These are phyloP conservation scores for Rhinolophus sinicus DNA, from an alignment of 2,113 vertebrate genomes.

Conservation along the genomic window DNA sequence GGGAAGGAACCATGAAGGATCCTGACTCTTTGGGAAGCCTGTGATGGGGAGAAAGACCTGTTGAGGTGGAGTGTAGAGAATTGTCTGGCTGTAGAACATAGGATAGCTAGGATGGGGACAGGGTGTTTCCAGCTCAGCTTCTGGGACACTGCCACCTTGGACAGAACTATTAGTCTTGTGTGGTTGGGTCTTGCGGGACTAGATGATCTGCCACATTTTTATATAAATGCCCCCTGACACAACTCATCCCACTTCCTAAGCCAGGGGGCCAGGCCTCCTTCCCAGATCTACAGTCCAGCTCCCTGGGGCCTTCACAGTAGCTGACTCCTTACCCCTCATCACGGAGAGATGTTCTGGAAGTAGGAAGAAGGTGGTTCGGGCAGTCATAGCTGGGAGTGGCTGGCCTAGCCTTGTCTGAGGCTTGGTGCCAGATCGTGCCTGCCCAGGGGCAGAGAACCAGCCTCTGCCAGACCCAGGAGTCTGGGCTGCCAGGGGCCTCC, in stretches of 20 bases:
- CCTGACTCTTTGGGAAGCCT: not conserved
- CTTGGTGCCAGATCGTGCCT: constrained; percentile 65
- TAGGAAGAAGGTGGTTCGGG: constrained; percentile 52
- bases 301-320: not conserved
- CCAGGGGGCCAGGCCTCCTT: not conserved
- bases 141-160: not conserved
- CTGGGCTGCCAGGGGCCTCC: constrained; percentile 63
- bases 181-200: not conserved
- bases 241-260: not conserved
- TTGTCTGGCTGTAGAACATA: not conserved
- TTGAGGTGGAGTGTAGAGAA: not conserved
- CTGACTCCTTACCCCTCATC: constrained; percentile 1
- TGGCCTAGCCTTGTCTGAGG: constrained; percentile 74
- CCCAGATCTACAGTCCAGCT: not conserved
- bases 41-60: not conserved
- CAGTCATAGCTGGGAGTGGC: constrained; percentile 66
- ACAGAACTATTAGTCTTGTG: not conserved
- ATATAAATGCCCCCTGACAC: not conserved
- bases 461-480: constrained; percentile 69
- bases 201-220: not conserved
- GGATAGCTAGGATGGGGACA: not conserved
- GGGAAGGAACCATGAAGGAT: not conserved
- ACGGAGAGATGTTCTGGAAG: constrained; percentile 49
- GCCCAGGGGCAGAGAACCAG: constrained; percentile 67
- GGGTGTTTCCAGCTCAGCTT: not conserved